Conservation (phyloP, 2,888 invertebrate species). For the Drosophila monieri region DNA sequence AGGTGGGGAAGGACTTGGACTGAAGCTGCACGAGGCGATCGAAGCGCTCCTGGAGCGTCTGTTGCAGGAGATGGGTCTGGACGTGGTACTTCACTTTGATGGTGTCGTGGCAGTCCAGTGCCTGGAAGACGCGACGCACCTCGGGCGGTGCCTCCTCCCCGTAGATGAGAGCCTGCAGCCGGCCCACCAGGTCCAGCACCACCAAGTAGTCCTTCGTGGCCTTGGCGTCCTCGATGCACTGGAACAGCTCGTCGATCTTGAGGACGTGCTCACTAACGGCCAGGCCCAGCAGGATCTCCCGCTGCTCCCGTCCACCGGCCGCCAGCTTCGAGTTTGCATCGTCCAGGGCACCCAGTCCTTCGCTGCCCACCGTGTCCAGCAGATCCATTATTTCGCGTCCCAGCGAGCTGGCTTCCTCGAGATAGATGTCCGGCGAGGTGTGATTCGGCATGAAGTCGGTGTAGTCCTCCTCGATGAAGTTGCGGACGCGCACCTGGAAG, state of each 20-base stretch:
- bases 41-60: conserved; percentile 82
- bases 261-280: conserved; percentile 81
- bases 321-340: conserved; percentile 87
- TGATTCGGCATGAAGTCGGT: conserved; percentile 81
- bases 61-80: conserved; percentile 80
- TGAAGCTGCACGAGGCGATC: conserved; percentile 81
- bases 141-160: conserved; percentile 57
- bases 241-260: conserved; percentile 85
- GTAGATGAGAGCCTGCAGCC: conserved; percentile 77
- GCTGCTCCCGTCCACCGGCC: conserved; percentile 85
- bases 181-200: conserved; percentile 77
- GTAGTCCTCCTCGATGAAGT: conserved; percentile 83
- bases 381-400: conserved; percentile 77
- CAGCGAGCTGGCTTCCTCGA: conserved; percentile 79
- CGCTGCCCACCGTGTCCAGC: conserved; percentile 85
- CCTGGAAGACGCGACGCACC: conserved; percentile 76
- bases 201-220: conserved; percentile 78
- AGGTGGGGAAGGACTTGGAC: conserved; percentile 81
- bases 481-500: conserved; percentile 80
- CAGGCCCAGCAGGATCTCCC: conserved; percentile 86
- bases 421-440: conserved; percentile 78
- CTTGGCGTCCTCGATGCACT: conserved; percentile 82
- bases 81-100: conserved; percentile 82
- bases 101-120: conserved; percentile 81
- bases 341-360: conserved; percentile 86